Base-by-base conservation (phyloP, 2,797 vertebrate genomes). In the Dermochelys coriacea region DNA sequence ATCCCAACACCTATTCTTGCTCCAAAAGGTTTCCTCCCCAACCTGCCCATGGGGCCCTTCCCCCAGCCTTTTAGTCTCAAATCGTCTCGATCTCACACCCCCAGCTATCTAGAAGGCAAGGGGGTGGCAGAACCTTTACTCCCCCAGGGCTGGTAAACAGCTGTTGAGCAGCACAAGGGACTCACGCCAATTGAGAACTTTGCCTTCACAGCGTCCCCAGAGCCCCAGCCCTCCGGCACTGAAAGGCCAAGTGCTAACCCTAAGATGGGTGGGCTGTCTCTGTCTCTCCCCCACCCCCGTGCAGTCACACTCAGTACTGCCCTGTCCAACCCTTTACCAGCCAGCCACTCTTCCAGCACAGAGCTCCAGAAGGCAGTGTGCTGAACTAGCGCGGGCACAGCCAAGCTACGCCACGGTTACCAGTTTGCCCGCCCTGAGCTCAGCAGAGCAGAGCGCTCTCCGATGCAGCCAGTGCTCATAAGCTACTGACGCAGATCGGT, bases 401-500 rank as follows among this genome's bases (percentile, higher is more conserved):
- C 19, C 64, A 19, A n/a, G n/a, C n/a, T 37, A 37, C 9, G n/a
- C 64, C 64, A 21, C 41, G 41, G 37, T 41, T 41, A 41, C 12
- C 25, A 10, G 37, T 19, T 37, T n/a, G 19, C 78, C 93, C 49
- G 52, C 74, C 74, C 0, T 0, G 64, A 45, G n/a, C 71, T 12
- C 78, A 45, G 86, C 3, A 1, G 59, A 11, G 45, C 0, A 0
- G 64, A 29, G 83, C 71, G 74, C 1, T 1, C 59, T 50, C 51
- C 0, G 1, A 82, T 0, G 16, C 50, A 80, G 87, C 34, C 1
- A 1, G 80, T 1, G 1, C 0, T 0, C 0, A 1, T 0, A 0
- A 80, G 88, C 82, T 78, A 61, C 91, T 68, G 41, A 85, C 59
- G 18, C 1, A 7, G 84, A 74, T 91, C 87, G 88, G 94, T 91